Percentiles rank a stretch among this genome's conserved stretches.
These are phyloP conservation scores for Steinernema hermaphroditum DNA, from an alignment of 2,888 invertebrate genomes.

Conservation along the genomic window DNA sequence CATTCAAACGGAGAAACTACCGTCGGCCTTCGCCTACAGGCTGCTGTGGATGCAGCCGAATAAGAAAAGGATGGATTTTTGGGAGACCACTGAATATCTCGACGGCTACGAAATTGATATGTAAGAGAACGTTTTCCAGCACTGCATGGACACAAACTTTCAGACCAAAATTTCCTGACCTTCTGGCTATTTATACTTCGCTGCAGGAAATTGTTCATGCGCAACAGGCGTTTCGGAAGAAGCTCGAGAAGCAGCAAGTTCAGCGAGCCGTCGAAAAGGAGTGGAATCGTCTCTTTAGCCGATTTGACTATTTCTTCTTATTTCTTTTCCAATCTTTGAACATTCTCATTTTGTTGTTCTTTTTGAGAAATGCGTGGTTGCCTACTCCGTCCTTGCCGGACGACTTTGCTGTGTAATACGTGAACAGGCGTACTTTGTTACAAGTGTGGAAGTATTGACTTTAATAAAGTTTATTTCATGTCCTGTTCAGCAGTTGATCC, in stretches of 20 bases:
- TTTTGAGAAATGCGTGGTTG: constrained; percentile 60
- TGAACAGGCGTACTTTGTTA: no score
- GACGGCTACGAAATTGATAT: constrained; percentile 15
- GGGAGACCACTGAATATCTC: constrained; percentile 26
- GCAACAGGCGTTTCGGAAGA: constrained; percentile 50
- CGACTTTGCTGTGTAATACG: constrained; percentile 39
- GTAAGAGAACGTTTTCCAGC: neutral
- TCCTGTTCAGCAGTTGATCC: no score
- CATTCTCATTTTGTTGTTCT: constrained; percentile 54
- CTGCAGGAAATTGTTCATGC: constrained; percentile 58
- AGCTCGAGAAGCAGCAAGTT: constrained; percentile 48
- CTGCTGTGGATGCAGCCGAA: constrained; percentile 34
- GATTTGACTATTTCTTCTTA: constrained; percentile 60
- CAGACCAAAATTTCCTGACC: constrained; percentile 41
- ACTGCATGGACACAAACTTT: no score
- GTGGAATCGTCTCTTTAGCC: constrained; percentile 60
- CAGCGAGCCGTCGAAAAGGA: constrained; percentile 54
- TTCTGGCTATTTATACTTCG: constrained; percentile 50
- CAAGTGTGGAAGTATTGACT: no score
- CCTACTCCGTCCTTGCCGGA: constrained; percentile 57
- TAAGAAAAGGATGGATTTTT: constrained; percentile 9
- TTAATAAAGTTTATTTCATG: no score
- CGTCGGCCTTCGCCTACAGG: constrained; percentile 42
- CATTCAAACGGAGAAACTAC: constrained; percentile 45
- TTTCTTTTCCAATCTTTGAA: constrained; percentile 61